phyloP scores from a whole-genome alignment of 2,797 vertebrate genomes.

The Micromesistius poutassou region DNA sequence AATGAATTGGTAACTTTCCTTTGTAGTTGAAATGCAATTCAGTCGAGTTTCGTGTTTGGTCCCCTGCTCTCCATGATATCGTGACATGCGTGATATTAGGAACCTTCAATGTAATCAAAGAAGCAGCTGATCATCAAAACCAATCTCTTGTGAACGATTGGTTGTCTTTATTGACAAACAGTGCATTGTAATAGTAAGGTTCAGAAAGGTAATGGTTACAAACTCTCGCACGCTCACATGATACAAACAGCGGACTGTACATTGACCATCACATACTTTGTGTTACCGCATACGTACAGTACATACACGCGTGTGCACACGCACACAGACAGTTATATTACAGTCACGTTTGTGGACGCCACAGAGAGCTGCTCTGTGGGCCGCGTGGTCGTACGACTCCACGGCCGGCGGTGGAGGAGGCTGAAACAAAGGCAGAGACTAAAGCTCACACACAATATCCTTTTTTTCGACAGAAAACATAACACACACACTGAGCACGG shows the following conservation, averaged over 20 bases:
- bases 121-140: conserved; percentile 6
- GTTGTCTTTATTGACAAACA: conserved; percentile 70
- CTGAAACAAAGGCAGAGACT: conserved; percentile 51
- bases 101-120: neutral
- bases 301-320: neutral
- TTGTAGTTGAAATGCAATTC: no score
- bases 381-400: conserved; percentile 39
- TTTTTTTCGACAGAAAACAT: conserved; percentile 45
- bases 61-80: neutral
- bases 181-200: conserved; percentile 66
- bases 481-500: conserved; percentile 48
- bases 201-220: conserved; percentile 67
- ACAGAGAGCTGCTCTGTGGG: conserved; percentile 51
- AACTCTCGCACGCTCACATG: conserved; percentile 60
- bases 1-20: no score
- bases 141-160: conserved; percentile 38
- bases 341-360: conserved; percentile 36
- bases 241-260: conserved; percentile 69
- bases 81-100: neutral
- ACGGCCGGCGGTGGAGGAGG: conserved; percentile 56
- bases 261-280: conserved; percentile 39
- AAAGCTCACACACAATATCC: conserved; percentile 44
- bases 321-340: conserved; percentile 30
- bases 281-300: conserved; percentile 28
- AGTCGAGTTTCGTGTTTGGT: no score